A percentile compares a stretch with the other conserved stretches of the same genome.
Conservation (phyloP, 1,140 invertebrate genomes). For the Idris sp. region DNA sequence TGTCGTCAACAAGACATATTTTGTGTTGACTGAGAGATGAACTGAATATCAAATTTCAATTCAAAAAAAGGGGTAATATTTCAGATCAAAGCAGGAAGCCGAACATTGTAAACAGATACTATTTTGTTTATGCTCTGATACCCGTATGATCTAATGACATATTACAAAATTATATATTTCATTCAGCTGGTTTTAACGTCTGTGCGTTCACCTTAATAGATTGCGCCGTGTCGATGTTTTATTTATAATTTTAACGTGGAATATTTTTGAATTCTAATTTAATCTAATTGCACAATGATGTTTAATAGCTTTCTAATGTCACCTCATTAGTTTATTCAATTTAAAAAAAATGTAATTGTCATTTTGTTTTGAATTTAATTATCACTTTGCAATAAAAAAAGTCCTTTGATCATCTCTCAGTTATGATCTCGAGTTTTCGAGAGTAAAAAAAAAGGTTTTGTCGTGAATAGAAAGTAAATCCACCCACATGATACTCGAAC, state of each 20-base stretch:
- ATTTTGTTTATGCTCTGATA: constrained; percentile 49
- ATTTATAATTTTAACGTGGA: constrained; percentile 34
- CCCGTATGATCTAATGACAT: constrained; percentile 32
- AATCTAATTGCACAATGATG: constrained; percentile 24
- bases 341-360: no score
- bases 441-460: constrained; percentile 27
- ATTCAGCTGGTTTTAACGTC: constrained; percentile 22
- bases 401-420: no score
- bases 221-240: constrained; percentile 13
- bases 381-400: no score
- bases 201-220: constrained; percentile 37
- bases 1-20: no score
- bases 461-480: constrained; percentile 36
- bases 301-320: constrained; percentile 29
- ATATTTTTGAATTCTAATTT: constrained; percentile 44
- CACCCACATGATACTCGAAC: constrained; percentile 33
- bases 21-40: no score
- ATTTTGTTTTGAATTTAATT: no score
- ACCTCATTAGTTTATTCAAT: constrained; percentile 11
- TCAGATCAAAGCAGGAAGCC: not conserved
- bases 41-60: no score
- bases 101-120: constrained; percentile 37
- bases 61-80: no score
- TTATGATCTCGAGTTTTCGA: no score
- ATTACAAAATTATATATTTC: constrained; percentile 32